Conservation (phyloP, 2,797 vertebrate genomes). For the Halcyon leucocephala region DNA sequence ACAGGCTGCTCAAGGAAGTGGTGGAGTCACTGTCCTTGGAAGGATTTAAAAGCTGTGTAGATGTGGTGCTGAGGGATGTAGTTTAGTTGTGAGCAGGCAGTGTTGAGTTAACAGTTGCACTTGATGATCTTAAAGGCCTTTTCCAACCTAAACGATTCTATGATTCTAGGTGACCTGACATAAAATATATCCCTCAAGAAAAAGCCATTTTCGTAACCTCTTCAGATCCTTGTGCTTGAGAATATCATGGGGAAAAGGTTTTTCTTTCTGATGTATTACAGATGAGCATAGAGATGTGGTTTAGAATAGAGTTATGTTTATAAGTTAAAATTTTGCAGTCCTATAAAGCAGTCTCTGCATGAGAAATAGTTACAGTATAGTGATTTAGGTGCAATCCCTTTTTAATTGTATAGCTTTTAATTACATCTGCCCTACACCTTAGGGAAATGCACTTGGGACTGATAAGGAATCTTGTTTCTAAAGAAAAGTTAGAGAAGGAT, state of each 20-base stretch:
- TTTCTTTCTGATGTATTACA: neutral
- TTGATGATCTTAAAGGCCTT: too few relatives aligned
- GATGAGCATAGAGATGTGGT: neutral
- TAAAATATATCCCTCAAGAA: neutral
- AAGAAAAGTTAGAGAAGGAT: neutral
- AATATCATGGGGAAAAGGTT: neutral
- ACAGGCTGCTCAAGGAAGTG: neutral
- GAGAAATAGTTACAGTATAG: neutral
- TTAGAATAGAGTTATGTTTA: neutral
- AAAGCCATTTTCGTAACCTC: neutral
- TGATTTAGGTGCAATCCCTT: constrained; percentile 26
- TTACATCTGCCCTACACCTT: neutral
- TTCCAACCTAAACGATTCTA: neutral
- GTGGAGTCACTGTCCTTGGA: neutral
- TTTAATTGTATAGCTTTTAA: constrained; percentile 32
- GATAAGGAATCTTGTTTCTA: constrained; percentile 29
- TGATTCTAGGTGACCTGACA: neutral
- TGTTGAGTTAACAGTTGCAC: neutral
- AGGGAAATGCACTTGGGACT: neutral
- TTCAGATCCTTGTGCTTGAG: neutral
- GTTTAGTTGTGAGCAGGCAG: neutral
- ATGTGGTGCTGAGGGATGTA: neutral
- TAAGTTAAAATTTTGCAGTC: neutral
- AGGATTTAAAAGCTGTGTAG: neutral
- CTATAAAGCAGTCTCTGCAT: neutral